Evolutionary conservation across 2,113 vertebrate species (phyloP).

Genomic region (Toxotes chatareus): DNA sequence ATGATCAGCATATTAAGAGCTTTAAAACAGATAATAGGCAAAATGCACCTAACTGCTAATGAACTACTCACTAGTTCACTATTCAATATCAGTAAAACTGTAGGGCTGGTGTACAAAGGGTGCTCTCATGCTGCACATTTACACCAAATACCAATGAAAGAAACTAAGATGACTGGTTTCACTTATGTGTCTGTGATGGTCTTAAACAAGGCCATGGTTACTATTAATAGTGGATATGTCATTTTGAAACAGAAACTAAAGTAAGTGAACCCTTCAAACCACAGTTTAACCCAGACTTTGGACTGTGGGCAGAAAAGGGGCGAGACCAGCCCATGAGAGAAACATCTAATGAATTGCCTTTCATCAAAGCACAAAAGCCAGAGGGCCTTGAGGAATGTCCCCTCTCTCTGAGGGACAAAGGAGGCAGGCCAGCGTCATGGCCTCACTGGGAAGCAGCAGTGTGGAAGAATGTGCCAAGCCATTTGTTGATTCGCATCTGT

Average conservation of each 20-base stretch:
- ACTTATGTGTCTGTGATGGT: not conserved
- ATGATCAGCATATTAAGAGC: not conserved
- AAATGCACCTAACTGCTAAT: not conserved
- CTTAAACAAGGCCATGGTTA: not conserved
- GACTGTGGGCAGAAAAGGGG: conserved; percentile 10
- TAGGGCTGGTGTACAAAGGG: not conserved
- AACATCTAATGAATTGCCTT: conserved; percentile 71
- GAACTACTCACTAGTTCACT: not conserved
- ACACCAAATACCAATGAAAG: not conserved
- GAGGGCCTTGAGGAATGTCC: conserved; percentile 70
- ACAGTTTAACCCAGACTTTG: not conserved
- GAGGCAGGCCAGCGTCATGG: conserved; percentile 9
- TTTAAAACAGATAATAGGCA: not conserved
- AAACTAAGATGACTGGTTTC: not conserved
- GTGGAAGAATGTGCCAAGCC: conserved; percentile 51
- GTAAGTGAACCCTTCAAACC: not conserved
- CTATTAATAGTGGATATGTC: not conserved
- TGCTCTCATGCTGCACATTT: not conserved
- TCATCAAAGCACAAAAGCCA: conserved; percentile 67
- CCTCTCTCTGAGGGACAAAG: conserved; percentile 56
- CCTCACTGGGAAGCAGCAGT: conserved; percentile 43
- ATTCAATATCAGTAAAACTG: not conserved
- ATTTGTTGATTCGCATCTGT: conserved; percentile 50
- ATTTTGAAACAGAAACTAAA: not conserved
- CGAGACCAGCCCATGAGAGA: conserved; percentile 37